Conservation (phyloP, 1,140 invertebrate genomes). For the Aphelenchoides fujianensis region DNA sequence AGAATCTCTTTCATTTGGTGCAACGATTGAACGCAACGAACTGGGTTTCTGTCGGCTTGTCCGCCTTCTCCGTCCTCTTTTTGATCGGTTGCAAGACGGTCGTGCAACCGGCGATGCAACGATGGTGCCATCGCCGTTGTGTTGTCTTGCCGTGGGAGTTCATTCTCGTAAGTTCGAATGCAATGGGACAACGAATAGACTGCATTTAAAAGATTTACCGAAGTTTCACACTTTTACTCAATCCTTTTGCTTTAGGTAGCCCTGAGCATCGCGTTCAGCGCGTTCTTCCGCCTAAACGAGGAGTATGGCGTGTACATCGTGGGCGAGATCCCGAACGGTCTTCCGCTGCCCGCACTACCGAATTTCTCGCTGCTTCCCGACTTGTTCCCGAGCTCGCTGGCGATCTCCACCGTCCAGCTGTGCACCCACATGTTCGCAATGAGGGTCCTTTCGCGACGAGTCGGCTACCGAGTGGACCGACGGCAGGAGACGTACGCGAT, state of each 20-base stretch:
- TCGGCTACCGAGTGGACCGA: slow-evolving; percentile 29
- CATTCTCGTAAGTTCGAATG: background rate
- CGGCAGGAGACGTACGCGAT: slow-evolving; percentile 41
- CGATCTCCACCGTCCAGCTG: slow-evolving; percentile 32
- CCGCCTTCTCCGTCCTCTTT: slow-evolving; percentile 39
- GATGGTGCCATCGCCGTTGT: background rate
- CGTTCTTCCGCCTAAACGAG: background rate
- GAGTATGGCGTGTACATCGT: background rate
- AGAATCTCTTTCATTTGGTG: background rate
- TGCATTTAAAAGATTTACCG: no score
- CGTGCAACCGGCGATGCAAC: background rate
- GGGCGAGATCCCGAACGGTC: background rate
- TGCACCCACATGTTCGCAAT: slow-evolving; percentile 30
- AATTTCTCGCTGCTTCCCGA: slow-evolving; percentile 20
- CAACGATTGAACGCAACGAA: background rate
- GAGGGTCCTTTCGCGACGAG: slow-evolving; percentile 26
- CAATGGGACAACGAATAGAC: no score
- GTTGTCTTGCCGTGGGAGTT: slow-evolving; percentile 12
- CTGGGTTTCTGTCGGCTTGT: slow-evolving; percentile 13
- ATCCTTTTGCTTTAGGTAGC: background rate
- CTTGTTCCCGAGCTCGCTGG: slow-evolving; percentile 24
- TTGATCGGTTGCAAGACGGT: slow-evolving; percentile 45
- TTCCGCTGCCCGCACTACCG: slow-evolving; percentile 27
- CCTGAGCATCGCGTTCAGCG: background rate
- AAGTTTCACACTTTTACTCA: no score